These are phyloP conservation scores for Thera obeliscata DNA, from an alignment of 2,888 invertebrate species.

Conservation along the genomic window DNA sequence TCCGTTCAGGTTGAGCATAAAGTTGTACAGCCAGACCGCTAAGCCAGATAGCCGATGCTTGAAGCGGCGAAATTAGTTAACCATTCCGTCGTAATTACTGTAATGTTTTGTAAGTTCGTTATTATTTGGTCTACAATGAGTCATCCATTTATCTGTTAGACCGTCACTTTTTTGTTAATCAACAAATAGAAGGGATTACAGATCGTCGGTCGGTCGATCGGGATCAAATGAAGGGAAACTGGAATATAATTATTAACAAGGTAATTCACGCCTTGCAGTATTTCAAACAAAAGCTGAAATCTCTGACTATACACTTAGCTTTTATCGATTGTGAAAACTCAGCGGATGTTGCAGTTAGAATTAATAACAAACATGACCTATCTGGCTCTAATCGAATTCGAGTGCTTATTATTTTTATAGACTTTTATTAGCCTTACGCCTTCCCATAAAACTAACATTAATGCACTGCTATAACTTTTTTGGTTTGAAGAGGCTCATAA, in stretches of 20 bases:
- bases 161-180: too few species aligned
- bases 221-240: constrained; percentile 33
- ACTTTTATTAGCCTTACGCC: constrained; percentile 41
- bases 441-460: constrained; percentile 62
- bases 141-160: too few species aligned
- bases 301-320: constrained; percentile 8
- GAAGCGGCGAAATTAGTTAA: too few species aligned
- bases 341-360: constrained; percentile 27
- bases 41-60: too few species aligned
- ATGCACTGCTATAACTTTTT: constrained; percentile 62
- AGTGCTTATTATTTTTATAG: constrained; percentile 52
- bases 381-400: constrained; percentile 42
- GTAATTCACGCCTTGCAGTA: constrained; percentile 9
- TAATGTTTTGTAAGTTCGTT: too few species aligned
- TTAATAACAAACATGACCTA: constrained; percentile 38
- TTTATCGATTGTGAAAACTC: constrained; percentile 21
- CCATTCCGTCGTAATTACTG: too few species aligned
- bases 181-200: too few species aligned
- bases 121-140: too few species aligned
- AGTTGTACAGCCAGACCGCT: too few species aligned
- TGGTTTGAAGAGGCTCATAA: constrained; percentile 60
- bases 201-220: too few species aligned
- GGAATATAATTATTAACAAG: constrained; percentile 16
- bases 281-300: constrained; percentile 11
- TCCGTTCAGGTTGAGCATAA: too few species aligned